Percentiles rank a stretch among this genome's conserved stretches.
Evolutionary conservation across 2,113 vertebrate genomes (phyloP).

Genomic region (Chrysochloris asiatica): DNA sequence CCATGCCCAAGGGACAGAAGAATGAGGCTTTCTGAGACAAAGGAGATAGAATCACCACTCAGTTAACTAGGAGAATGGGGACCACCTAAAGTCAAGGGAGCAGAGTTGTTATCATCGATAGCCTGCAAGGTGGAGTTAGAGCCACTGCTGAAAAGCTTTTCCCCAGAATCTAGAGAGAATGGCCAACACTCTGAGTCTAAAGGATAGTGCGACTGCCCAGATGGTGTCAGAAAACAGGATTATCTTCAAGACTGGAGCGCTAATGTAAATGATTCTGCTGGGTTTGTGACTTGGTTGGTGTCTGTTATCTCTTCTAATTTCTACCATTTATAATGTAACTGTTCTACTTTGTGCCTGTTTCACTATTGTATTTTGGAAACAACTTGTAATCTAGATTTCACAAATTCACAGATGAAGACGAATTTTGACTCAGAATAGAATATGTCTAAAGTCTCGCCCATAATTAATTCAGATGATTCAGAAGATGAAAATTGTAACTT

Average conservation of each 20-base stretch:
- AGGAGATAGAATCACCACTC: not conserved
- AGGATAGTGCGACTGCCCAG: too few species aligned
- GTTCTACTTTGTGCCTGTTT: not conserved
- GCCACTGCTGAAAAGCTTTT: not conserved
- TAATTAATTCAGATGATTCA: not conserved
- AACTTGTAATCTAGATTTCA: not conserved
- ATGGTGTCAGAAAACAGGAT: too few species aligned
- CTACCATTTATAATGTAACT: not conserved
- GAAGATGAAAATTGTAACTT: not conserved
- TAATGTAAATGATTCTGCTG: not conserved
- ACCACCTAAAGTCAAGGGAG: not conserved
- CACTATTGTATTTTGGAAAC: not conserved
- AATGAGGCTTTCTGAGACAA: not conserved
- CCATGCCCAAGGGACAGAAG: not conserved
- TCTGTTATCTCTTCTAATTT: not conserved
- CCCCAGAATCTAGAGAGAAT: not conserved
- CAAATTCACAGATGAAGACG: not conserved
- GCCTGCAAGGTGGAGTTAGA: not conserved
- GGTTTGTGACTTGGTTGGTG: not conserved
- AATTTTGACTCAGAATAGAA: not conserved
- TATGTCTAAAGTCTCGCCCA: not conserved
- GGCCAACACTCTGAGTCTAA: not conserved
- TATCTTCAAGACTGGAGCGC: not conserved
- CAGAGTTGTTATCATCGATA: not conserved
- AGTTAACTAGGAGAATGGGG: not conserved